Conservation (phyloP, 2,797 vertebrate genomes). For the Sebastolobus altivelis region DNA sequence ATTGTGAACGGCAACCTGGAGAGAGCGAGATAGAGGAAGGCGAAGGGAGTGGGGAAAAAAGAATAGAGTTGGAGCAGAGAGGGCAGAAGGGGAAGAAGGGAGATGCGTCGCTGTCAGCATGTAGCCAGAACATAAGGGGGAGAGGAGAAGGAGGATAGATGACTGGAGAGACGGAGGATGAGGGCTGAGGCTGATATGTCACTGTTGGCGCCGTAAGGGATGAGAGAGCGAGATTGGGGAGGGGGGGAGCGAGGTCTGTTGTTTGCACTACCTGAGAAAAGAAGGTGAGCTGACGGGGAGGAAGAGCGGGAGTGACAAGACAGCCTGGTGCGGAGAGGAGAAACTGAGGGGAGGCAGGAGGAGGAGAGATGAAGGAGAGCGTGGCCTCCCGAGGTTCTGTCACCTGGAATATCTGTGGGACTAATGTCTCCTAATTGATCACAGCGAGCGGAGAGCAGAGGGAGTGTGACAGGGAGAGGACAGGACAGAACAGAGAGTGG, state of each 20-base stretch:
- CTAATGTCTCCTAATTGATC: constrained; percentile 86
- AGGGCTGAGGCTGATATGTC: constrained; percentile 62
- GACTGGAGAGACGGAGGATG: constrained; percentile 50
- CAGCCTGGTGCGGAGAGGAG: constrained; percentile 68
- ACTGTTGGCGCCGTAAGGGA: constrained; percentile 56
- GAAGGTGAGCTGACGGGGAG: constrained; percentile 23
- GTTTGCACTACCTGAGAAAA: constrained; percentile 47
- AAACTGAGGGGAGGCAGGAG: constrained; percentile 54
- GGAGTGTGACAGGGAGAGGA: constrained; percentile 67
- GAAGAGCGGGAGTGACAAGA: constrained; percentile 60
- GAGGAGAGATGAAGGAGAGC: constrained; percentile 72
- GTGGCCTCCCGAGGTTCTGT: constrained; percentile 74
- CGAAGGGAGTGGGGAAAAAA: background rate
- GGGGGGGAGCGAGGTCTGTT: constrained; percentile 29
- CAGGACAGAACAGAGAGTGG: constrained; percentile 64
- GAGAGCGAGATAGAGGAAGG: constrained; percentile 68
- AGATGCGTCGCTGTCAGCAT: constrained; percentile 69
- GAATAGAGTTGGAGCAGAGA: constrained; percentile 59
- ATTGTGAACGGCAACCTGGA: constrained; percentile 76
- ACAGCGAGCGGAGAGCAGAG: constrained; percentile 70
- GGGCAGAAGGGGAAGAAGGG: constrained; percentile 63
- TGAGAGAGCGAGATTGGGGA: constrained; percentile 38
- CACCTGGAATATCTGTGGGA: constrained; percentile 81
- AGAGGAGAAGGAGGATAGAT: constrained; percentile 59
- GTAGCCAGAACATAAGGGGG: constrained; percentile 39